Conservation (phyloP, 2,113 vertebrate species). For the Gorsachius goisagi region DNA sequence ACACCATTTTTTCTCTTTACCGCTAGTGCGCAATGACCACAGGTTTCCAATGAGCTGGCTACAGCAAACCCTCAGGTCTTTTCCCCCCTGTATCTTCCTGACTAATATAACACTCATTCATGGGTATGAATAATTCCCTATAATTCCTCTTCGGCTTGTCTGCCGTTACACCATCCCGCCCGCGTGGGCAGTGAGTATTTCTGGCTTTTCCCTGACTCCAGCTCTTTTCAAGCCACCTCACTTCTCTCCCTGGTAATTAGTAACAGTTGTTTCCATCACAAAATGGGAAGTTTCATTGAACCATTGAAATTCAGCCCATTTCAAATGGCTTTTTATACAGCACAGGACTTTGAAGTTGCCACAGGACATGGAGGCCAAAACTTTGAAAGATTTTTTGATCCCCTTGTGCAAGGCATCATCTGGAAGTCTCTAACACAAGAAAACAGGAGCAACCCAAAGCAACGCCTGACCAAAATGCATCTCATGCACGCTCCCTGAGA, state of each 20-base stretch:
- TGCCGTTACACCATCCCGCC: background rate
- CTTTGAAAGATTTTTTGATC: background rate
- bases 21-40: background rate
- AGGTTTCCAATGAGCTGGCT: background rate
- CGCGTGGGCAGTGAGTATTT: background rate
- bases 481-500: rapidly evolving
- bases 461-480: background rate
- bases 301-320: background rate
- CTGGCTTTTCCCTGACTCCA: background rate
- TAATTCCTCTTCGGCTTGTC: background rate
- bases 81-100: background rate
- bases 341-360: background rate
- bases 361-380: background rate
- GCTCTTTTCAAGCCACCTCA: background rate
- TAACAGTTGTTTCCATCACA: background rate
- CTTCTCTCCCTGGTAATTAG: background rate
- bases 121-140: conserved; percentile 6
- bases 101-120: background rate
- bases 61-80: background rate
- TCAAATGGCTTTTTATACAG: background rate
- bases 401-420: background rate
- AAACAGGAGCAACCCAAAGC: background rate
- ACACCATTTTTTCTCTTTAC: background rate
- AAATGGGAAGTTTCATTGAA: background rate
- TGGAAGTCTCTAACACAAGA: background rate